Base-by-base conservation (phyloP, 2,113 vertebrate genomes). In the Corythornis madagascariensis region DNA sequence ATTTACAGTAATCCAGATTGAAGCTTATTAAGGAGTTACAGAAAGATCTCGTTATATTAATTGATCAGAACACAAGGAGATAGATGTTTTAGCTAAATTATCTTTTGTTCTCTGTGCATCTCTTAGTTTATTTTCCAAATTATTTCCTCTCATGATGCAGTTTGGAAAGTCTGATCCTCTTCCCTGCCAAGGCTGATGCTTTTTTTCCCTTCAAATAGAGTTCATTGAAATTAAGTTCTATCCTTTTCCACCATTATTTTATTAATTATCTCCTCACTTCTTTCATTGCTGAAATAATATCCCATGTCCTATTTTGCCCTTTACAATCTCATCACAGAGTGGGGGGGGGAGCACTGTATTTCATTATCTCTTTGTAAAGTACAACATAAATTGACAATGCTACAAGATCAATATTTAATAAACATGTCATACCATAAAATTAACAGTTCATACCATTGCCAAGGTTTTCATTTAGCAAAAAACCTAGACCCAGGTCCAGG, bases 361-460 rank as follows among this genome's bases (percentile, higher is more conserved):
- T 88, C 83, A 70, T 79, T 88, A 29, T 61, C 26, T 59, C 13
- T 65, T 76, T 93, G 48, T 85, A 86, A 90, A 91, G 2, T 47
- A 73, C 4, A 20, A 76, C 43, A 78, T 52, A 83, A 91, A 89
- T 93, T 90, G 28, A 80, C 26, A 71, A 53, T 35, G 19, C 11
- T 86, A 78, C 47, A 48, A 48, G 31, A 14, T 90, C 29, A 50
- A 75, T 84, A 81, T 95, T 94, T 78, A 90, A 84, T 94, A 84
- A 90, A 81, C 60, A 47, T 64, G 18, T 31, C 13, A 89, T 60
- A 43, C 11, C 7, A 69, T 56, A 84, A 84, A 91, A 84, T 87
- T 71, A 81, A 75, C 31, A 78, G 42, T 16, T 77, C 57, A 10
- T 35, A 29, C 4, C 7, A 24, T 81, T 90, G 65, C 74, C 77